Evolutionary conservation across 2,888 invertebrate species (phyloP).

Genomic region (Allolobophora icterica): DNA sequence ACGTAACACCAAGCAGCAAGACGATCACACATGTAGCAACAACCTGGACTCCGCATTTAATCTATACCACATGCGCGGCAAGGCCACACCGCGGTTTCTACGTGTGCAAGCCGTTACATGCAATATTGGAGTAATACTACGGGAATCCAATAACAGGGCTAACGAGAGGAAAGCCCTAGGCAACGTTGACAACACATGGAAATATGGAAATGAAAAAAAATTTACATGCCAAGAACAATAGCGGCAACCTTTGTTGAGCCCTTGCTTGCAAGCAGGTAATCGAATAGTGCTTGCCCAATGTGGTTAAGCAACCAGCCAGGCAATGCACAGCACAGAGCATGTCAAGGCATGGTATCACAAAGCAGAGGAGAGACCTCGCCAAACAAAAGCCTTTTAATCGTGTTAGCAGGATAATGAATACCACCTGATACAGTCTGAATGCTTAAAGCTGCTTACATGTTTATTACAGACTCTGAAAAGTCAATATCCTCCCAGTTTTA

Average conservation of each 20-base stretch:
- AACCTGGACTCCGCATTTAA: neutral
- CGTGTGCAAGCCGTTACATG: neutral
- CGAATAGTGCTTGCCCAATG: neutral
- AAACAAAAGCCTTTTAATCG: neutral
- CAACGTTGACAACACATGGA: neutral
- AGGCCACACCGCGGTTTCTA: neutral
- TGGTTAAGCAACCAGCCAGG: neutral
- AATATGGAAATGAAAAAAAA: neutral
- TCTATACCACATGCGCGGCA: neutral
- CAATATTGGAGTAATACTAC: neutral
- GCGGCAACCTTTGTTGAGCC: neutral
- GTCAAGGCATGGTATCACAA: neutral
- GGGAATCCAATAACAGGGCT: neutral
- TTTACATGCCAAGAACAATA: neutral
- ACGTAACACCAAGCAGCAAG: too few relatives aligned
- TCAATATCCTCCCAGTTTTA: neutral
- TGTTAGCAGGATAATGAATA: neutral
- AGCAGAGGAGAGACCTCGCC: neutral
- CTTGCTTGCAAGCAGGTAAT: neutral
- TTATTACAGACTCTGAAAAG: neutral
- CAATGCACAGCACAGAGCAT: neutral
- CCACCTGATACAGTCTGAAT: neutral
- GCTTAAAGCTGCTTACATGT: neutral
- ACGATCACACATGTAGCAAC: neutral
- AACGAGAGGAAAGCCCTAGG: neutral